Base-by-base conservation (phyloP, 2,113 vertebrate species). In the Pampusana beccarii region DNA sequence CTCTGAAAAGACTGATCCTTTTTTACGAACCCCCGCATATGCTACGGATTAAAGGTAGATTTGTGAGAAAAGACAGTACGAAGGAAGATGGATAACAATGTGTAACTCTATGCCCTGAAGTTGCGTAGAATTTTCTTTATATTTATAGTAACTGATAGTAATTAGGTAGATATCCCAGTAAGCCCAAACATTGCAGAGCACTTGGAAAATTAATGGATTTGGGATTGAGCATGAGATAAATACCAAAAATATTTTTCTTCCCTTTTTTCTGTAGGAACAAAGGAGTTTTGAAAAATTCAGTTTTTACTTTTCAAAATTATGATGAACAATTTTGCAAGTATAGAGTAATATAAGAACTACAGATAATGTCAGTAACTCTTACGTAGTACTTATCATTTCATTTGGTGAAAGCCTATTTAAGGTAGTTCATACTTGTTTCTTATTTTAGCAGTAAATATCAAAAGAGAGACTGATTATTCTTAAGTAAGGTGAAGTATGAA, bases 311-410 rank as follows among this genome's bases (percentile, higher is more conserved):
- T 88, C 20, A 92, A 96, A 80, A 62, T 91, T 58, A 57, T 57
- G 13, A 46, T 74, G 31, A 96, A 12, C 42, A 19, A 29, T 78
- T 84, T 92, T 89, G 53, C 46, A 80, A 70, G 28, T 9, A 13
- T 9, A 40, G 28, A 28, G 16, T 57, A 71, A 51, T 67, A 56
- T 16, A 73, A 75, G 28, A 77, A 38, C 15, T 80, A n/a, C 33
- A 88, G 44, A 71, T 17, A 58, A 44, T 13, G 15, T 73, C 60
- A 87, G 65, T 73, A 88, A 88, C 81, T 96, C 62, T 97, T 89
- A 72, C 46, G 58, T 64, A 58, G 10, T 13, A 17, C 16, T 72
- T 83, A 78, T 88, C 4, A 31, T 77, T 88, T 94, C 51, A 34
- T 51, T 60, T 77, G 26, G 19, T 69, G 38, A 69, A 94, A 92